Conservation (phyloP, 2,797 vertebrate genomes). For the Eulemur mongoz region DNA sequence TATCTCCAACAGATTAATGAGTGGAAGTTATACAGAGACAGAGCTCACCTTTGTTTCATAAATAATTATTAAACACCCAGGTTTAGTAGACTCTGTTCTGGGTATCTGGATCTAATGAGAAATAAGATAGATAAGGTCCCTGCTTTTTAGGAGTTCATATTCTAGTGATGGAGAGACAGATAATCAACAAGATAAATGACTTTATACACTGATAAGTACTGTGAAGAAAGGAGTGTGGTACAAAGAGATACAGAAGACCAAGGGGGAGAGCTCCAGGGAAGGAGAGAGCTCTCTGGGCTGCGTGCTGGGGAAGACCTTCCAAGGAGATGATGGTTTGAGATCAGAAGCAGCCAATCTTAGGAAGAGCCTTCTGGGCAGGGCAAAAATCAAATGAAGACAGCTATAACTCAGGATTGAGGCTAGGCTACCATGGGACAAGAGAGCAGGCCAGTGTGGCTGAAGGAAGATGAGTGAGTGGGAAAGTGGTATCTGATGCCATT, state of each 20-base stretch:
- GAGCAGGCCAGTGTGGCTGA: not conserved
- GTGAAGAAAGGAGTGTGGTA: rapidly evolving
- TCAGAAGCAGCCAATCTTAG: not conserved
- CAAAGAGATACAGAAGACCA: not conserved
- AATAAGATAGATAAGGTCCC: not conserved
- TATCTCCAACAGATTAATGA: not conserved
- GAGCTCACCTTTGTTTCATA: not conserved
- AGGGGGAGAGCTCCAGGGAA: rapidly evolving
- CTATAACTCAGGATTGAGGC: not conserved
- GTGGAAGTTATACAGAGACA: not conserved
- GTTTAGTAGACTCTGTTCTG: not conserved
- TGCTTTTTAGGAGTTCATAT: not conserved
- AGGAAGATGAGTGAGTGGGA: not conserved
- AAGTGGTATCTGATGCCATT: not conserved
- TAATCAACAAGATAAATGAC: conserved; percentile 29
- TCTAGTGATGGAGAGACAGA: conserved; percentile 22
- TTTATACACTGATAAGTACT: not conserved
- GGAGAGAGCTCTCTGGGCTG: not conserved
- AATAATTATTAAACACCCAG: not conserved
- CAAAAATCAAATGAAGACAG: not conserved
- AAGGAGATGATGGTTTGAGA: not conserved
- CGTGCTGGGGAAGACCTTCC: not conserved
- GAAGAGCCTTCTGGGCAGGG: not conserved
- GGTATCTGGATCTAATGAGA: not conserved
- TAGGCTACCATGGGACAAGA: not conserved